Base-by-base conservation (phyloP, 64 coral and sea anemone genomes). In the Stylophora pistillata region DNA sequence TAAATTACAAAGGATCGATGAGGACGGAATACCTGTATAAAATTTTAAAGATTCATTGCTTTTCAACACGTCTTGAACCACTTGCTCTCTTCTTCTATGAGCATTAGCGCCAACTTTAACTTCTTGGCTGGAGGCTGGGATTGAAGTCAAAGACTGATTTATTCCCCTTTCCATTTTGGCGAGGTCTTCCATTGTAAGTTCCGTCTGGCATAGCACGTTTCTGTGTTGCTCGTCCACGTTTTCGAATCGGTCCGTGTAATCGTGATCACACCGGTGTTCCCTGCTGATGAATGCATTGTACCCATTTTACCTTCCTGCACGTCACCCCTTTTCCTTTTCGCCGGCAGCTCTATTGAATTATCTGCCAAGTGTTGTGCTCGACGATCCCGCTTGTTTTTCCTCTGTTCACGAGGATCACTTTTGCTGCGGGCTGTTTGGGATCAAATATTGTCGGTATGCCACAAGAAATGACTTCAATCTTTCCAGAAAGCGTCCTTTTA, bases 401-500 rank as follows among this genome's bases (percentile, higher is more conserved):
- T 54, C 74, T 54, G 37, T 55, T 76, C 9, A 76, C 41, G n/a
- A n/a, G n/a, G n/a, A n/a, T n/a, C n/a, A n/a, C 55, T 21, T 76
- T 76, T 76, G 10, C 61, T 64, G 1, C 16, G 15, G 15, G 61
- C 61, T 64, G 18, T 18, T 3, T 64, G 1, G 74, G 74, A 76
- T 76, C 33, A 76, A 76, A 76, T 76, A 76, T 76, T n/a, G 34
- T 76, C 74, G 74, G 37, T 20, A 76, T 47, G 54, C 74, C 41
- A 33, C 74, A 21, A 0, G 47, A 77, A 77, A 77, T 77, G 74
- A 77, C 74, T 53, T 77, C 74, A 77, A 55, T 77, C 74, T 77
- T 77, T 77, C 74, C 74, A 9, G 74, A 77, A 55, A 77, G 74
- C 41, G 33, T 55, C 74, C n/a, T 77, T 77, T 77, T 77, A n/a